Evolutionary conservation across 2,888 invertebrate species (phyloP), one percentile per base, ranked within the genome.

Genomic region (Seira ritae): DNA sequence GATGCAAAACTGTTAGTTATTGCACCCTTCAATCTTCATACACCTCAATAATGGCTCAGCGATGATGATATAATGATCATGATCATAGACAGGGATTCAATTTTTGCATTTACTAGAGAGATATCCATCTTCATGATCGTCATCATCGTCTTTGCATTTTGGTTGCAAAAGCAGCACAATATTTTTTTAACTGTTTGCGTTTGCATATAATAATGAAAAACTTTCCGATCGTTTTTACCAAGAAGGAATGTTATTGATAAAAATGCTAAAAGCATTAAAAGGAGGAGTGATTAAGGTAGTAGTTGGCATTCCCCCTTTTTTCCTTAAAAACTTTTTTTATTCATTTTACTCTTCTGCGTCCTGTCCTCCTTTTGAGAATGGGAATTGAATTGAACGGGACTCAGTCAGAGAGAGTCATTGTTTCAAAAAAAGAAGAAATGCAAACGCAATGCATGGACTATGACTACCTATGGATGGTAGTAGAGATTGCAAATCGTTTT

Each of bases 291-390:
- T 50, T 50, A 31, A 31, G 31, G 31, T 31, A 31, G 50, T 17
- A 23, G n/a, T 71, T 71, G 71, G 66, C 75, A 76, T 70, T 81
- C 81, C 71, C 60, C 68, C 46, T 67, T 79, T 67, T 79, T 76
- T 71, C 76, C 81, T 67, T 76, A 75, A 80, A 80, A 31, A 31
- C 2, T n/a, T n/a, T n/a, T n/a, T n/a, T n/a, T 4, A 31, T 4
- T 31, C 8, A 31, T 31, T 31, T 31, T 8, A 8, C 31, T 31
- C n/a, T n/a, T n/a, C 3, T 31, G 31, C 8, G 31, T 31, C 31
- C 31, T 31, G 31, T 31, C 31, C 3, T 31, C 31, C 31, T 31
- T 31, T 31, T 31, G 31, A 31, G 31, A 31, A 31, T 31, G 31
- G 8, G 31, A 31, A 31, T 31, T 31, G 31, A 31, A 31, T 8